Evolutionary conservation across 2,888 invertebrate genomes (phyloP).

Genomic region (Rhorus exstirpatorius): DNA sequence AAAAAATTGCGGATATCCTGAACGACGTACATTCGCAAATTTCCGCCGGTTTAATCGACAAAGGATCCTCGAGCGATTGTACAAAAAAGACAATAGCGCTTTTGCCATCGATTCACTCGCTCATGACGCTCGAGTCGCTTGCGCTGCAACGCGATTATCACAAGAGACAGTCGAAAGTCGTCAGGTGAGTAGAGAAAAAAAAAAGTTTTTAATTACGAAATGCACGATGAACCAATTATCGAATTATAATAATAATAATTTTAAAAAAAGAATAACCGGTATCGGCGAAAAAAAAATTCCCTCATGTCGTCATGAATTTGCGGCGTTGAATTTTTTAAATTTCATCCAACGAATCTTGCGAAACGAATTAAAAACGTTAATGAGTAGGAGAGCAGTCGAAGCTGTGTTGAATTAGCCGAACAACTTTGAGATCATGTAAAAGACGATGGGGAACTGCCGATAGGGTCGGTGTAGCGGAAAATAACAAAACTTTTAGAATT

Average conservation of each 20-base stretch:
- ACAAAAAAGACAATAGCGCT: constrained; percentile 80
- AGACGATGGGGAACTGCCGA: too few species aligned
- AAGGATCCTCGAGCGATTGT: constrained; percentile 87
- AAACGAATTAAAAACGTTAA: too few species aligned
- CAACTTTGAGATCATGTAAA: too few species aligned
- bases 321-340: not conserved
- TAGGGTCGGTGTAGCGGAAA: too few species aligned
- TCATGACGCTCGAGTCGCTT: constrained; percentile 89
- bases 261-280: too few species aligned
- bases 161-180: constrained; percentile 88
- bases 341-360: too few species aligned
- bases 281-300: too few species aligned
- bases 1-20: constrained; percentile 90
- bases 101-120: constrained; percentile 75
- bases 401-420: too few species aligned
- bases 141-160: constrained; percentile 91
- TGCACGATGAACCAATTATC: too few species aligned
- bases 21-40: constrained; percentile 86
- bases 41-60: constrained; percentile 70
- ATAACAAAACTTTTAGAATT: too few species aligned
- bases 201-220: not conserved
- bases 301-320: constrained; percentile 2
- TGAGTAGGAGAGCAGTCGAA: too few species aligned
- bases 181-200: constrained; percentile 75
- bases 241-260: too few species aligned